Conservation (phyloP, 2,888 invertebrate species). For the Leucophora obtusa region DNA sequence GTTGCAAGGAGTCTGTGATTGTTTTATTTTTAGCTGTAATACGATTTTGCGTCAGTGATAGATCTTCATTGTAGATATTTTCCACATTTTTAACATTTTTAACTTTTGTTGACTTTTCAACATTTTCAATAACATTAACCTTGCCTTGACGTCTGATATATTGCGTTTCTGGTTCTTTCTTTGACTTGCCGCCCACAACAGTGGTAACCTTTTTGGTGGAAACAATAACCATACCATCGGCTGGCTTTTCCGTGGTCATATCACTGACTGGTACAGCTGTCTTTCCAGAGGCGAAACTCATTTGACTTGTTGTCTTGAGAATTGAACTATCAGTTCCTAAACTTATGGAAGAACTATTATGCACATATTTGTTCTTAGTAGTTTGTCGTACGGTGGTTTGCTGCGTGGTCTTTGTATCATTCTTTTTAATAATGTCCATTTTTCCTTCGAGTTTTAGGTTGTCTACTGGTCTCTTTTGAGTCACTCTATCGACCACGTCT, state of each 20-base stretch:
- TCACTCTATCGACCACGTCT: conserved; percentile 77
- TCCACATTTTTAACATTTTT: conserved; percentile 74
- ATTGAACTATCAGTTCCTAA: conserved; percentile 81
- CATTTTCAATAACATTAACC: conserved; percentile 76
- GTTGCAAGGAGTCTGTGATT: conserved; percentile 23
- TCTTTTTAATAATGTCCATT: conserved; percentile 70
- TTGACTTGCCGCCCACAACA: conserved; percentile 73
- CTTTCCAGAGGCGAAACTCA: conserved; percentile 80
- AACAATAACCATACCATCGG: conserved; percentile 80
- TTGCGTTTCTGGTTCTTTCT: conserved; percentile 76
- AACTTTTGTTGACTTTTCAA: conserved; percentile 73
- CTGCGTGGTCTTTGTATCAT: conserved; percentile 65
- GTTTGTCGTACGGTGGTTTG: conserved; percentile 62
- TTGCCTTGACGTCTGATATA: conserved; percentile 74
- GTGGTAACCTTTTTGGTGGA: conserved; percentile 80
- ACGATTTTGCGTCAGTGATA: conserved; percentile 70
- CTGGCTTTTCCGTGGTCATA: conserved; percentile 74
- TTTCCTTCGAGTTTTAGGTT: conserved; percentile 82
- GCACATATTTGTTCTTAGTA: conserved; percentile 64
- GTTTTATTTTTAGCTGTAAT: conserved; percentile 65
- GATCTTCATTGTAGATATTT: conserved; percentile 71
- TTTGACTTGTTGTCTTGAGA: conserved; percentile 82
- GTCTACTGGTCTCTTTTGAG: conserved; percentile 82
- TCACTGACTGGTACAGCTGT: conserved; percentile 79
- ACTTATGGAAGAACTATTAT: conserved; percentile 82